phyloP scores from a whole-genome alignment of 2,113 vertebrate species.

The Morone chrysops region DNA sequence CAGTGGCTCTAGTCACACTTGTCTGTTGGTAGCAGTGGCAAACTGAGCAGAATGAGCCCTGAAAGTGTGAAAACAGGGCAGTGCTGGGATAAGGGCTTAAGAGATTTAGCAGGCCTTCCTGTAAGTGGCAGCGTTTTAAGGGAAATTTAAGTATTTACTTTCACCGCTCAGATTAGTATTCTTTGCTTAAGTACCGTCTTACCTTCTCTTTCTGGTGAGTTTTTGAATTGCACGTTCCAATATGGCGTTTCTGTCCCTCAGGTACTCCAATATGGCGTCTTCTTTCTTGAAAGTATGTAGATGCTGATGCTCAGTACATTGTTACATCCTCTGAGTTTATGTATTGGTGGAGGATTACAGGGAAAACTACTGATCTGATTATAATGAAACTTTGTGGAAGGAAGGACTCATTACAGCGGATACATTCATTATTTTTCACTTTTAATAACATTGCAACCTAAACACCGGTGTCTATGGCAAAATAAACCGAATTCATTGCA shows the following conservation, averaged over 20 bases:
- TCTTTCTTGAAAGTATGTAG: background rate
- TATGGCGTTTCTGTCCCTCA: background rate
- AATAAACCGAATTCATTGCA: no score
- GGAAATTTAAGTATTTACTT: slow-evolving; percentile 12
- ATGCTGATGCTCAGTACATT: background rate
- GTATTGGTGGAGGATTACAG: no score
- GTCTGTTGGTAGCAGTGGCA: background rate
- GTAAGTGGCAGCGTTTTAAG: slow-evolving; percentile 21
- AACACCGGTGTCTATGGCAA: no score
- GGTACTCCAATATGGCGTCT: no score
- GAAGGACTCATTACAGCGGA: no score
- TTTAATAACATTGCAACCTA: no score
- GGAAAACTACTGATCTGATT: no score
- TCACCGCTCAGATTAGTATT: background rate
- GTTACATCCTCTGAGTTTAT: no score
- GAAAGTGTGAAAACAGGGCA: slow-evolving; percentile 22
- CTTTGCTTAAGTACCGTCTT: background rate
- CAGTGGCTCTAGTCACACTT: background rate
- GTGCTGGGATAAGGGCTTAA: slow-evolving; percentile 50
- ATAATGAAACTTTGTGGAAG: no score
- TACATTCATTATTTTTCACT: no score
- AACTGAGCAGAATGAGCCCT: background rate
- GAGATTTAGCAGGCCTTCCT: slow-evolving; percentile 42
- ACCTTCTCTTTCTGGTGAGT: background rate
- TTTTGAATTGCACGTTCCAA: background rate